Conservation (phyloP, 2,888 invertebrate species). For the Xanthorhoe spadicearia region DNA sequence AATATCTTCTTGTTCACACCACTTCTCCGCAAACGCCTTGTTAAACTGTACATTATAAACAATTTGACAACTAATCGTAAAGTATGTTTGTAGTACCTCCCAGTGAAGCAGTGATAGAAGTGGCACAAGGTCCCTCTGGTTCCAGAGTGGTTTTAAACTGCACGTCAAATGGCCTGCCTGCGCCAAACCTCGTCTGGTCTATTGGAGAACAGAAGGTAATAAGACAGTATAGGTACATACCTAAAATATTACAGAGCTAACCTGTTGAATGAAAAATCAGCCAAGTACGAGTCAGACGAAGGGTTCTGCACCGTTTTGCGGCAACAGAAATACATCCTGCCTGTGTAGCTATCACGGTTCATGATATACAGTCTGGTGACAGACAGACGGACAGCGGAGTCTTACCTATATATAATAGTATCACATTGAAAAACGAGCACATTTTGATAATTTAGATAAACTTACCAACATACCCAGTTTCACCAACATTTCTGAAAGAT, state of each 20-base stretch:
- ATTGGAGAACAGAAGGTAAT: conserved; percentile 65
- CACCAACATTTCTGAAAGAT: neutral
- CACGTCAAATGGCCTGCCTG: conserved; percentile 65
- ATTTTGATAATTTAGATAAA: neutral
- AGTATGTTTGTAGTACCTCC: conserved; percentile 60
- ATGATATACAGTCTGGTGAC: too few species aligned
- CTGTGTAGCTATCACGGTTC: too few species aligned
- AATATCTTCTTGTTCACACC: too few species aligned
- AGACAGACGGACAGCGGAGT: too few species aligned
- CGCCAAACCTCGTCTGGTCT: conserved; percentile 65
- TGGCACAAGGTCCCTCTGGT: conserved; percentile 44
- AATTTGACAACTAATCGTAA: neutral
- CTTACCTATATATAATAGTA: too few species aligned
- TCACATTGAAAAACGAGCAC: too few species aligned
- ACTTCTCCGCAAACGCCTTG: too few species aligned
- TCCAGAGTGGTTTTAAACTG: conserved; percentile 64
- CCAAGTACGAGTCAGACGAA: too few species aligned
- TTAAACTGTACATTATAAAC: neutral
- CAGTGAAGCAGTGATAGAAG: conserved; percentile 52
- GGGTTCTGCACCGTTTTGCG: too few species aligned
- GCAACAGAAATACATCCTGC: too few species aligned
- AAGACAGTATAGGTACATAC: too few species aligned
- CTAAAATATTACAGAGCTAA: neutral
- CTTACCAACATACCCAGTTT: neutral
- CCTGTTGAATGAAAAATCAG: neutral